Evolutionary conservation across 2,113 vertebrate species (phyloP), one percentile per base, ranked within the genome.

Genomic region (Ursus arctos): DNA sequence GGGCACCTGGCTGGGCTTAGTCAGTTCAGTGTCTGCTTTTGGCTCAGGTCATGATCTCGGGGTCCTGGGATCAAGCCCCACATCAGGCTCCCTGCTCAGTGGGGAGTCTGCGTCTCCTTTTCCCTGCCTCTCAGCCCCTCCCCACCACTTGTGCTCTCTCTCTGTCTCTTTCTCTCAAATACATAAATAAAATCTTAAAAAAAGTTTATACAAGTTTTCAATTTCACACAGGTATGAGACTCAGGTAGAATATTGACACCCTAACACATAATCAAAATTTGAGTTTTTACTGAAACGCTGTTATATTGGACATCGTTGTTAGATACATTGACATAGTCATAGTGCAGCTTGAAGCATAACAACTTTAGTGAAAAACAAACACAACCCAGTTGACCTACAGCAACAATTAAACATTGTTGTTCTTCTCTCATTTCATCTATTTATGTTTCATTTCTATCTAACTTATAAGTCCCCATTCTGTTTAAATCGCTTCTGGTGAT

Each of bases 261-360:
- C 12, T 82, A 77, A 79, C 7, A 83, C 16, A 83, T 61, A 93
- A 87, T 94, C 31, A 90, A 84, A 43, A 87, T 82, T 65, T 31
- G 14, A 84, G 11, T 76, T 96, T 88, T 94, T 63, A 57, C 21
- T 90, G 85, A 90, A 87, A 72, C 40, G 28, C 36, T 96, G 1
- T 74, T 90, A 57, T 40, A 86, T 8, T 90, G 13, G 49, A n/a
- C 12, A 24, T 77, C 63, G 91, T 61, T 72, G 43, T 88, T 95
- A 85, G 24, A 86, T 67, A 90, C 59, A 55, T 65, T 88, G 31
- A 89, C 93, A 67, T 91, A 84, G 11, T 6, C 69, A 59, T 36
- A 10, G 2, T 53, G 87, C 82, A 65, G 43, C 21, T 49, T 74
- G 59, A 96, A 96, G 49, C 33, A 72, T 76, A 94, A 31, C 11